Conservation (phyloP, 2,797 vertebrate genomes). For the Acanthurus leucopareius region DNA sequence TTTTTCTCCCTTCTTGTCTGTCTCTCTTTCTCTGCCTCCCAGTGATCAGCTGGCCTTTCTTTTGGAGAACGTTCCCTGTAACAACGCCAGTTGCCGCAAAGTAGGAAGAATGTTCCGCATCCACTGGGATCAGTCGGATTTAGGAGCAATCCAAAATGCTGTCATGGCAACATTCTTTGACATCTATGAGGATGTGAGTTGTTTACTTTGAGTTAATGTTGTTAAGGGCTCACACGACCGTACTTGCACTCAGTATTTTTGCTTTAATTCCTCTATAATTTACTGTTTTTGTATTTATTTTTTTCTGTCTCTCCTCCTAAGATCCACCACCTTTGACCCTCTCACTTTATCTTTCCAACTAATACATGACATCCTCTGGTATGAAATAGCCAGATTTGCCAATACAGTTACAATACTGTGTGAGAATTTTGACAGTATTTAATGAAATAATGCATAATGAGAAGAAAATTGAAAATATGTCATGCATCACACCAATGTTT, state of each 20-base stretch:
- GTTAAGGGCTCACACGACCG: background rate
- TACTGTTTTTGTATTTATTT: no score
- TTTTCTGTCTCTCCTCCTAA: background rate
- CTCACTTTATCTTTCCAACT: background rate
- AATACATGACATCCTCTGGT: background rate
- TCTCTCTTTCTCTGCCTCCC: constrained; percentile 20
- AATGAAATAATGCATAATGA: constrained; percentile 13
- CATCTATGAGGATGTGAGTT: constrained; percentile 98
- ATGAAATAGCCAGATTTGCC: background rate
- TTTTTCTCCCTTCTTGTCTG: constrained; percentile 1
- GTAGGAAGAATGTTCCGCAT: constrained; percentile 91
- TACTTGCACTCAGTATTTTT: background rate
- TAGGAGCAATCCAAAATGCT: constrained; percentile 91
- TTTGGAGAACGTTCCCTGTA: constrained; percentile 93
- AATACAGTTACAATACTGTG: constrained; percentile 1
- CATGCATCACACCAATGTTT: constrained; percentile 34
- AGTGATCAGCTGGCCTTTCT: constrained; percentile 94
- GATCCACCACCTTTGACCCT: background rate
- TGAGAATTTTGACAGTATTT: constrained; percentile 15
- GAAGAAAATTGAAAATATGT: constrained; percentile 39
- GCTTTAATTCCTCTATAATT: background rate
- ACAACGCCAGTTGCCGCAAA: constrained; percentile 83
- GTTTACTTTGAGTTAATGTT: constrained; percentile 30
- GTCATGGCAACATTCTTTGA: constrained; percentile 95
- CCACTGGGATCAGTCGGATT: constrained; percentile 93